Base-by-base conservation (phyloP, 2,113 vertebrate species). In the Mus pahari region DNA sequence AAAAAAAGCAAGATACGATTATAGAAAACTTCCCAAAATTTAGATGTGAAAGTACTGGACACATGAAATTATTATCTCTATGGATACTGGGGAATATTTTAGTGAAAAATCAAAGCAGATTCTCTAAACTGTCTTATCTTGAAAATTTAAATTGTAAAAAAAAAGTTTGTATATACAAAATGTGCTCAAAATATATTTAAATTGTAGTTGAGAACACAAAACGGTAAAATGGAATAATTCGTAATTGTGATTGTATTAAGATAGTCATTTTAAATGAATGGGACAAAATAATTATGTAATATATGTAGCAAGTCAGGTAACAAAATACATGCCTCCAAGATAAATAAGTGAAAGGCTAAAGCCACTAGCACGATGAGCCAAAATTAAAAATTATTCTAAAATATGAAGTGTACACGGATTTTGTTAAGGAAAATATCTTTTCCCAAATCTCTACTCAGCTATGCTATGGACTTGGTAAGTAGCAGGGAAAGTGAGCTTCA, bases 321-420 rank as follows among this genome's bases (percentile, higher is more conserved):
- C 31, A 92, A 95, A 92, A 42, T 31, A 78, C 0, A 16, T 2
- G 55, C 13, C 3, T 60, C 20, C 2, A 53, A 60, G 22, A 90
- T 53, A 93, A 84, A 90, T n/a, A 53, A 91, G 48, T 4, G 0
- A 11, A 3, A 58, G 58, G 45, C 28, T 36, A 78, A 8, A 94
- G 13, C 0, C 13, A 60, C 5, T 20, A 33, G 11, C 93, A 5
- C 48, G 64, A 50, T 93, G 48, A 86, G 31, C 50, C 33, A 95
- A 89, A 93, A 87, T 90, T 73, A 93, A 86, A 74, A 91, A 86
- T 68, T 90, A 86, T n/a, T 62, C 24, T 75, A 89, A 94, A 89
- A 91, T 68, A 50, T 86, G 13, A 92, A 36, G 50, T 24, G 78
- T 62, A 5, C 60, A 48, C 45, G 77, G 42, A 77, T 39, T 19